Conservation (phyloP, 2,113 vertebrate genomes). For the Nestor notabilis region DNA sequence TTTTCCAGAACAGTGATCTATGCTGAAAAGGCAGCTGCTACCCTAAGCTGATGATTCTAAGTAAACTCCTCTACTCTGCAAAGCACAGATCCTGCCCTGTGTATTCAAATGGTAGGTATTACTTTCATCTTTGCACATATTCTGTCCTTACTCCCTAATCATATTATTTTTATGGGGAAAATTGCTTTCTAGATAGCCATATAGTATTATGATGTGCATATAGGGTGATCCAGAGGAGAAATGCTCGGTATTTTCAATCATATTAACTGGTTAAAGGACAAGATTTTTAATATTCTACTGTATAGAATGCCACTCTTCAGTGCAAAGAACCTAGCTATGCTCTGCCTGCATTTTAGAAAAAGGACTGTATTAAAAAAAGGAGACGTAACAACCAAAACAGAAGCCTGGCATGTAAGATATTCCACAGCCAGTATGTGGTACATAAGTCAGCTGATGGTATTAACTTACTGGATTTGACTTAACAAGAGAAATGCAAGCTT, state of each 20-base stretch:
- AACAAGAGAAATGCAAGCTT: neutral
- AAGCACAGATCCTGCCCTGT: neutral
- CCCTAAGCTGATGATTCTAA: neutral
- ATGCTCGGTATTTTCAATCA: neutral
- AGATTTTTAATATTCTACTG: neutral
- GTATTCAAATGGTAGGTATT: neutral
- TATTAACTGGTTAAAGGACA: neutral
- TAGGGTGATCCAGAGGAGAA: neutral
- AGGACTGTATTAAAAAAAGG: neutral
- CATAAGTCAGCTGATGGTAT: neutral
- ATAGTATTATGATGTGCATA: neutral
- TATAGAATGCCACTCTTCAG: neutral
- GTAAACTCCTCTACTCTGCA: neutral
- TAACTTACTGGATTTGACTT: neutral
- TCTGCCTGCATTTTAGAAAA: neutral
- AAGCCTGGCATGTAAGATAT: neutral
- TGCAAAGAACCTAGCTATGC: neutral
- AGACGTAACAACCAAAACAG: neutral
- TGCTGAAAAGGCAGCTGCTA: neutral
- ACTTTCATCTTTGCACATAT: neutral
- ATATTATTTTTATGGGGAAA: neutral
- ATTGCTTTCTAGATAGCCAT: neutral
- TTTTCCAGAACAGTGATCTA: neutral
- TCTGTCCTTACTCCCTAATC: neutral
- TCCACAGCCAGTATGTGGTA: neutral